A percentile compares a stretch with the other conserved stretches of the same genome.
These are phyloP conservation scores for Psococerastis gibbosa DNA, from an alignment of 2,888 invertebrate species.

Conservation along the genomic window DNA sequence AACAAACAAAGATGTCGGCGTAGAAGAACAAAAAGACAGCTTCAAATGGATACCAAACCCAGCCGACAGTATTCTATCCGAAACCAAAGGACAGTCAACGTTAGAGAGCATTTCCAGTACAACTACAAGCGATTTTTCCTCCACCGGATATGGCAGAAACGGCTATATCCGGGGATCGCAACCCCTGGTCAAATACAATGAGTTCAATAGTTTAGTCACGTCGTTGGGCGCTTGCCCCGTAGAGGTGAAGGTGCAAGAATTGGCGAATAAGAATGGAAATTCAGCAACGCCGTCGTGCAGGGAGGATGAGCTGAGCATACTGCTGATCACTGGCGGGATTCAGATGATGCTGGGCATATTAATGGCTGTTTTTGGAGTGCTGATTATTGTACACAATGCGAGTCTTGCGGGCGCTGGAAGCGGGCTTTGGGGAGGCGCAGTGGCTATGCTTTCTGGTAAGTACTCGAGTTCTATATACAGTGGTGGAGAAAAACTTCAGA, in stretches of 20 bases:
- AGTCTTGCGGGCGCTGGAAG: conserved; percentile 20
- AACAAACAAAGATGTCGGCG: neutral
- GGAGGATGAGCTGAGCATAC: conserved; percentile 6
- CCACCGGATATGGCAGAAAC: neutral
- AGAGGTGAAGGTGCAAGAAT: conserved; percentile 1
- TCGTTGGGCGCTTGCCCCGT: neutral
- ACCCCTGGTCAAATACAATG: conserved; percentile 5
- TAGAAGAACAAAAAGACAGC: conserved; percentile 6
- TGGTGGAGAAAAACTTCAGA: no score
- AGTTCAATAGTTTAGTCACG: conserved; percentile 2
- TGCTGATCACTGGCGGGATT: conserved; percentile 15
- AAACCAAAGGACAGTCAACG: neutral
- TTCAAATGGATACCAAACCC: conserved; percentile 9
- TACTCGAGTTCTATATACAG: no score
- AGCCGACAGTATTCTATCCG: neutral
- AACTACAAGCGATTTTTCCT: conserved; percentile 6
- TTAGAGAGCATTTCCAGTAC: conserved; percentile 3
- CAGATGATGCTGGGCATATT: conserved; percentile 20
- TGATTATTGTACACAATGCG: conserved; percentile 20
- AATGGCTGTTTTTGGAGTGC: conserved; percentile 21
- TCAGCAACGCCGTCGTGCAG: neutral
- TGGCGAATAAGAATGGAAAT: neutral
- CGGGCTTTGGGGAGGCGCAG: conserved; percentile 22
- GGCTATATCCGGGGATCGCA: conserved; percentile 1
- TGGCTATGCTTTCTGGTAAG: conserved; percentile 15